A percentile compares a stretch with the other conserved stretches of the same genome.
phyloP scores from a whole-genome alignment of 2,113 vertebrate genomes.

The Xerus inauris region DNA sequence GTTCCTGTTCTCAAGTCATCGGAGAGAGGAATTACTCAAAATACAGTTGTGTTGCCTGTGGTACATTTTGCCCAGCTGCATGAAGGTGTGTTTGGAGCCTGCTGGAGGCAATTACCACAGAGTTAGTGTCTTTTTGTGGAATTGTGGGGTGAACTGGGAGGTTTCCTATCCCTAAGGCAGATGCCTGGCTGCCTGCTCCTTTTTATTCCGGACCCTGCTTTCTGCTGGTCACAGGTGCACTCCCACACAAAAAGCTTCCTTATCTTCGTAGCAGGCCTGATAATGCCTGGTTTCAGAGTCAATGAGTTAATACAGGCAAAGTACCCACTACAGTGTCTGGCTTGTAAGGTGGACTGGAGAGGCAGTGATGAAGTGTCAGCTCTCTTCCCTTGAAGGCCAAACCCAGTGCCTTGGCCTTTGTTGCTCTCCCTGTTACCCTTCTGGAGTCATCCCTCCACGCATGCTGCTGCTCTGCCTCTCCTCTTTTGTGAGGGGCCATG shows the following conservation, averaged over 20 bases:
- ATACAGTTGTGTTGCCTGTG: not conserved
- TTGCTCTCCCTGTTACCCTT: not conserved
- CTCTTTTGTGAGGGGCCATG: not conserved
- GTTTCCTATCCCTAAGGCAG: not conserved
- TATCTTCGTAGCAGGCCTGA: not conserved
- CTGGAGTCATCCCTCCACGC: not conserved
- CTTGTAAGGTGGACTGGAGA: not conserved
- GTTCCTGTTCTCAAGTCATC: not conserved
- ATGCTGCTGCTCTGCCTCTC: not conserved
- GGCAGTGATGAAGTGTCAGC: not conserved
- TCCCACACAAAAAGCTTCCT: not conserved
- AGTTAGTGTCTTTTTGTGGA: not conserved
- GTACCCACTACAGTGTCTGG: fast-evolving
- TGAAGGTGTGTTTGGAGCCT: not conserved
- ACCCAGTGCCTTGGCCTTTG: not conserved
- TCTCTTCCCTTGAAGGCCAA: not conserved
- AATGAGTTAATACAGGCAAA: not conserved
- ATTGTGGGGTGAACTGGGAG: not conserved
- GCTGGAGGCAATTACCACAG: not conserved
- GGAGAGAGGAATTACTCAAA: not conserved
- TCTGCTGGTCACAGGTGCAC: not conserved
- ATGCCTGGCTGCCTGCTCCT: not conserved
- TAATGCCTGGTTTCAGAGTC: not conserved
- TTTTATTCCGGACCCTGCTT: not conserved
- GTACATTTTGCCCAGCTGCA: not conserved